phyloP scores from a whole-genome alignment of 1,140 invertebrate genomes.

The Leptonema lineaticorne region DNA sequence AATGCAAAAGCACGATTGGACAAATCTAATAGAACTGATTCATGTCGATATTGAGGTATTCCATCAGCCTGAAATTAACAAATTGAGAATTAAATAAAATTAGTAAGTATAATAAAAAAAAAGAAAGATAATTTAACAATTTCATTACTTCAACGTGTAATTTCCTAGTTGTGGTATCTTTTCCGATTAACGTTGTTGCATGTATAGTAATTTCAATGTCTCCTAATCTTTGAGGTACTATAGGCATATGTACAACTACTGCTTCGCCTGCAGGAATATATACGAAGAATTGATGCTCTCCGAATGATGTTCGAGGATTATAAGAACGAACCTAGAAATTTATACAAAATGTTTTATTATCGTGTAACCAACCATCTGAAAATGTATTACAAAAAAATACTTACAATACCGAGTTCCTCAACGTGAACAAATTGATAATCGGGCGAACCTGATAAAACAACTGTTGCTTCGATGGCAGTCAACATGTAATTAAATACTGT shows the following conservation, averaged over 20 bases:
- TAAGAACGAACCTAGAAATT: slow-evolving; percentile 66
- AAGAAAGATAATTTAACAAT: neutral
- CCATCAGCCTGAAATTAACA: slow-evolving; percentile 73
- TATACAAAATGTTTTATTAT: slow-evolving; percentile 32
- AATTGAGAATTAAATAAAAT: neutral
- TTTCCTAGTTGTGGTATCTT: slow-evolving; percentile 70
- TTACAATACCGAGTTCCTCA: slow-evolving; percentile 83
- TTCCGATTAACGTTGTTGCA: slow-evolving; percentile 83
- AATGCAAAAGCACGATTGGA: slow-evolving; percentile 89
- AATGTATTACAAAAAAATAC: slow-evolving; percentile 37
- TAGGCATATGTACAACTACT: slow-evolving; percentile 82
- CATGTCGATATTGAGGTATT: slow-evolving; percentile 86
- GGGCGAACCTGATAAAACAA: slow-evolving; percentile 80
- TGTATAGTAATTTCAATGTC: slow-evolving; percentile 78
- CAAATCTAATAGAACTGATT: slow-evolving; percentile 87
- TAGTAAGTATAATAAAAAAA: neutral
- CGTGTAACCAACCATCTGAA: neutral
- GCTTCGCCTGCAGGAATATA: slow-evolving; percentile 81
- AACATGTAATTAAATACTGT: slow-evolving; percentile 93
- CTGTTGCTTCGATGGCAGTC: slow-evolving; percentile 78
- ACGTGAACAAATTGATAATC: slow-evolving; percentile 95
- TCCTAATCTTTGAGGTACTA: slow-evolving; percentile 81
- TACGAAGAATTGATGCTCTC: slow-evolving; percentile 92
- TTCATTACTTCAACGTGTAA: slow-evolving; percentile 71
- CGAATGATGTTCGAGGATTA: slow-evolving; percentile 82